A percentile compares a stretch with the other conserved stretches of the same genome.
Evolutionary conservation across 2,888 invertebrate species (phyloP).

Genomic region (Phortica okadai): DNA sequence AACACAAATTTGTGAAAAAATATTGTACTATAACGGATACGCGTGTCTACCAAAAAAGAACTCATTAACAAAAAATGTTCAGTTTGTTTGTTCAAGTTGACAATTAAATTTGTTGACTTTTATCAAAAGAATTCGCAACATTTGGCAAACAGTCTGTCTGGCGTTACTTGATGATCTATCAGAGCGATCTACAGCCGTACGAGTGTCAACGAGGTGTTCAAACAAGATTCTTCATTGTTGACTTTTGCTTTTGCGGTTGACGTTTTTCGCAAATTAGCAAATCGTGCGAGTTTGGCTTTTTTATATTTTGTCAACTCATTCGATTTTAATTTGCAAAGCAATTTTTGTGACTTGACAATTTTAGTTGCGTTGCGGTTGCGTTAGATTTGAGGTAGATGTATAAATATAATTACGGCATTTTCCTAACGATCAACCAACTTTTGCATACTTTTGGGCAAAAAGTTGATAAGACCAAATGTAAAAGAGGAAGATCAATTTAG

Average conservation of each 20-base stretch:
- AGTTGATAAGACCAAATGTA: background rate
- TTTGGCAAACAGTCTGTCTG: background rate
- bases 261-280: constrained; percentile 9
- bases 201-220: background rate
- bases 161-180: too few species aligned
- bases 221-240: background rate
- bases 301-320: background rate
- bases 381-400: too few species aligned
- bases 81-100: background rate
- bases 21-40: background rate
- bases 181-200: too few species aligned
- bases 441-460: background rate
- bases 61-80: background rate
- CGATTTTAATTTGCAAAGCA: background rate
- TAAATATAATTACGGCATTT: too few species aligned
- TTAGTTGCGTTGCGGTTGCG: background rate
- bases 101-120: background rate
- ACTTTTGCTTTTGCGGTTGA: background rate
- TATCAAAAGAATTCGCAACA: background rate
- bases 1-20: background rate
- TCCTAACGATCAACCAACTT: too few species aligned
- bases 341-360: background rate
- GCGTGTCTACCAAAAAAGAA: background rate
- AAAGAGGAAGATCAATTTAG: background rate
- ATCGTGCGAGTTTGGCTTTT: background rate